Evolutionary conservation across 2,113 vertebrate species (phyloP).

Genomic region (Hyperopisus bebe): DNA sequence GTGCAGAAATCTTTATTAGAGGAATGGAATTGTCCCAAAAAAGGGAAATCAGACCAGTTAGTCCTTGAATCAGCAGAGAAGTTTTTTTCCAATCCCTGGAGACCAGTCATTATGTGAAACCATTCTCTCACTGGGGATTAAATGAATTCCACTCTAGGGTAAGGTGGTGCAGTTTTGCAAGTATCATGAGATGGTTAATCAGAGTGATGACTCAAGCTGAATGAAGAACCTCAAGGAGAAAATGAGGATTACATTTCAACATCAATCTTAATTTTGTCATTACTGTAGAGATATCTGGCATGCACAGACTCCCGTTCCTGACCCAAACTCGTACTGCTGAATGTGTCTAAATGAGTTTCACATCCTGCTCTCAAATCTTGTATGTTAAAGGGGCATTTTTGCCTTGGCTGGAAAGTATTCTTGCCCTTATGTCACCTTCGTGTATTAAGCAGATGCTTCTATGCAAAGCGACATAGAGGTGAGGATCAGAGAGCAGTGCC

Average conservation of each 20-base stretch:
- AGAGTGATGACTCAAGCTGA: background rate
- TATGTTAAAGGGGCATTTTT: background rate
- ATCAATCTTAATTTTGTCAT: slow-evolving; percentile 4
- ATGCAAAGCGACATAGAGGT: background rate
- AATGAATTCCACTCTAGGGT: slow-evolving; percentile 12
- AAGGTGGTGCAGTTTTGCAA: background rate
- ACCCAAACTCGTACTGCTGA: background rate
- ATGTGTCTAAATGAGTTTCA: background rate
- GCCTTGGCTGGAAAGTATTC: background rate
- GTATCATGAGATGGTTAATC: slow-evolving; percentile 9
- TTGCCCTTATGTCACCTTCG: background rate
- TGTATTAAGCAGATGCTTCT: background rate
- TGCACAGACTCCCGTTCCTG: background rate
- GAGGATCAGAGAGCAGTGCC: background rate
- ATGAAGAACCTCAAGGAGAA: background rate
- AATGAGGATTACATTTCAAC: background rate
- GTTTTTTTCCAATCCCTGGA: background rate
- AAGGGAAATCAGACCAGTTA: background rate
- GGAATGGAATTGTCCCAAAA: background rate
- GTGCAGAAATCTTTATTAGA: background rate
- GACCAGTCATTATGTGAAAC: background rate
- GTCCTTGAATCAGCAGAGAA: background rate
- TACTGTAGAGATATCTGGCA: background rate
- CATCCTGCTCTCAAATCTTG: background rate
- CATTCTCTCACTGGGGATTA: background rate